Base-by-base conservation (phyloP, 2,797 vertebrate species). In the Crenichthys baileyi region DNA sequence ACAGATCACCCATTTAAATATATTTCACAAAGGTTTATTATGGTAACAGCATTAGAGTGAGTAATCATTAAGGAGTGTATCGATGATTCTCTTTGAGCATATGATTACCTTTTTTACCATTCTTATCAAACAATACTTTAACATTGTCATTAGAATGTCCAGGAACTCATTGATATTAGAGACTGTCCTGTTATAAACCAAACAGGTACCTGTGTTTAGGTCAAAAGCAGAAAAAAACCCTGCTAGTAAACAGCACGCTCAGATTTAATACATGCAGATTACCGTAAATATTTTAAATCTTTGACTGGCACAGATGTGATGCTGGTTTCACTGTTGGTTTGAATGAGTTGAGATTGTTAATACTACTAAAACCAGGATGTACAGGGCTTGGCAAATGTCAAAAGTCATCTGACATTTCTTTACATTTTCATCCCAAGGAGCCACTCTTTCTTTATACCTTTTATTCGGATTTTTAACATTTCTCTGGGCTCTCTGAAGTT, bases 231-330 rank as follows among this genome's bases (percentile, higher is more conserved):
- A 36, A 61, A 36, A 31, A 50, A n/a, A 20, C 1, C 7, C 15
- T 1, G 29, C 31, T 39, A 39, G 31, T 39, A 22, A 65, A 24
- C 31, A 71, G 26, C n/a, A 60, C 55, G 13, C 39, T 51, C 0
- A 3, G 56, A 68, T 56, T 26, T 41, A 65, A 24, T 13, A 39
- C 76, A 72, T 60, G 67, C 73, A 79, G 6, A 73, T 82, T 22
- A 39, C 75, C 86, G 88, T 91, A 91, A 89, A 92, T 88, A 74
- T 71, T 77, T 83, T 46, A 53, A 76, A 55, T 74, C 39, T 61
- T 46, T 72, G 55, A 48, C 80, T 93, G 90, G 87, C 85, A 87
- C 84, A 80, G n/a, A 75, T 53, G 6, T 72, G 61, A 72, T 67
- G 39, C 44, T 74, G 61, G 71, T 73, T 46, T 36, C 44, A 72